Evolutionary conservation across 2,797 vertebrate genomes (phyloP).

Genomic region (Anniella stebbinsi): DNA sequence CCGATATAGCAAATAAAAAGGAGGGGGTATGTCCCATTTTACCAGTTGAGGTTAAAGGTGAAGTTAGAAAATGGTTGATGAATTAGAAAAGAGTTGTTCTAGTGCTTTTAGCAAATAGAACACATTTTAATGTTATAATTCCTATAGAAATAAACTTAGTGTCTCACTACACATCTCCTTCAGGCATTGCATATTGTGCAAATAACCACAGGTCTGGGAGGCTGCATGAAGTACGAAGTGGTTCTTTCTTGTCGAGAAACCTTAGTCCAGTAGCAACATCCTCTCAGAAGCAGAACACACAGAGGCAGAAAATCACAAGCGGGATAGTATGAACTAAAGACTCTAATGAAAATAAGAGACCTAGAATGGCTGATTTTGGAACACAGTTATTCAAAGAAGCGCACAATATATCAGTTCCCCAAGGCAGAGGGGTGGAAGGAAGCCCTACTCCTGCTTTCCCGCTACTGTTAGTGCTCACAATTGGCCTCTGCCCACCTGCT

Average conservation of each 20-base stretch:
- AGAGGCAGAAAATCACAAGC: not conserved
- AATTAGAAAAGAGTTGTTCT: not conserved
- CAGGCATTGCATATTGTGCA: not conserved
- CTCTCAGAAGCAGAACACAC: not conserved
- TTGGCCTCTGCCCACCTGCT: conserved; percentile 43
- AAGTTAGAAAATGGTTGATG: conserved; percentile 1
- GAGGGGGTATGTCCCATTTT: not conserved
- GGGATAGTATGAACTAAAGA: fast-evolving
- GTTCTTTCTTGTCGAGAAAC: not conserved
- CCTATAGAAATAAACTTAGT: not conserved
- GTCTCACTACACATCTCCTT: not conserved
- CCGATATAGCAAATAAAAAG: too few relatives aligned
- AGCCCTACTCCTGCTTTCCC: not conserved
- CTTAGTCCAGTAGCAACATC: not conserved
- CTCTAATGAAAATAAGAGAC: not conserved
- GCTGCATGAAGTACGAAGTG: not conserved
- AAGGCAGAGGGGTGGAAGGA: fast-evolving
- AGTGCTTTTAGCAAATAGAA: not conserved
- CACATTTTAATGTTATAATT: not conserved
- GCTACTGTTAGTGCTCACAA: conserved; percentile 23
- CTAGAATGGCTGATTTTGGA: not conserved
- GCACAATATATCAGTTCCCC: not conserved
- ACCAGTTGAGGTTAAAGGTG: not conserved
- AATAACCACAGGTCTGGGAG: not conserved
- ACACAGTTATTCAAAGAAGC: conserved; percentile 42